A percentile compares a stretch with the other conserved stretches of the same genome.
Conservation (phyloP, 2,888 invertebrate species). For the Sycophila texana region DNA sequence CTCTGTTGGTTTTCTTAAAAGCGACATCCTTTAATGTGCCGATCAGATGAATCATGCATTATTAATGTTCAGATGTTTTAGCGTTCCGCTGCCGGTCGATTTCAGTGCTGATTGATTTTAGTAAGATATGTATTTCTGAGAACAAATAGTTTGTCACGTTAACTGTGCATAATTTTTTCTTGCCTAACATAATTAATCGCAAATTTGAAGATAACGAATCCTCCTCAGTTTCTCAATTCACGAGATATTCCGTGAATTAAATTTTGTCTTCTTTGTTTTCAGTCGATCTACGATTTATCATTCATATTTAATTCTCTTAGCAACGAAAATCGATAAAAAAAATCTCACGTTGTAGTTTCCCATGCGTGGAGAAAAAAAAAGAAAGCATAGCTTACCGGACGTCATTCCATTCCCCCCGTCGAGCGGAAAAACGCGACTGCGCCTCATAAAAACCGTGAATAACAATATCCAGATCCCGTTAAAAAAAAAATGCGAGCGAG, state of each 20-base stretch:
- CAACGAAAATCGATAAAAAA: too few relatives aligned
- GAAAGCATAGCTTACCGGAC: background rate
- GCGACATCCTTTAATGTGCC: conserved; percentile 14
- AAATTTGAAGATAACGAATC: too few relatives aligned
- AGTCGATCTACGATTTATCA: too few relatives aligned
- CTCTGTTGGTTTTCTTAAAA: conserved; percentile 26
- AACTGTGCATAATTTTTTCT: background rate
- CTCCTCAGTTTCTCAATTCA: too few relatives aligned
- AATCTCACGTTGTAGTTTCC: too few relatives aligned
- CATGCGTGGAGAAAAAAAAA: too few relatives aligned
- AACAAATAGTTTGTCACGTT: background rate
- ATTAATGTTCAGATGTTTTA: conserved; percentile 3
- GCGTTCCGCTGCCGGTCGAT: background rate
- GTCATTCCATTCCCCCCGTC: background rate
- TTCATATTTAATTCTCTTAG: too few relatives aligned
- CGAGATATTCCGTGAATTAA: too few relatives aligned
- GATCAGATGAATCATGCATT: conserved; percentile 41
- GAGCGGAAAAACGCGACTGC: background rate
- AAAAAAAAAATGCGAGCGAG: conserved; percentile 1
- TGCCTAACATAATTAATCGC: too few relatives aligned
- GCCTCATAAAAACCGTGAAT: background rate
- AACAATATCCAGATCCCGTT: conserved; percentile 3
- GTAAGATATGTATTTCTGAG: background rate
- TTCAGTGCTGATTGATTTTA: conserved; percentile 38
- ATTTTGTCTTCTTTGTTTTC: too few relatives aligned